Conservation (phyloP, 2,797 vertebrate genomes). For the Fundulus diaphanus region DNA sequence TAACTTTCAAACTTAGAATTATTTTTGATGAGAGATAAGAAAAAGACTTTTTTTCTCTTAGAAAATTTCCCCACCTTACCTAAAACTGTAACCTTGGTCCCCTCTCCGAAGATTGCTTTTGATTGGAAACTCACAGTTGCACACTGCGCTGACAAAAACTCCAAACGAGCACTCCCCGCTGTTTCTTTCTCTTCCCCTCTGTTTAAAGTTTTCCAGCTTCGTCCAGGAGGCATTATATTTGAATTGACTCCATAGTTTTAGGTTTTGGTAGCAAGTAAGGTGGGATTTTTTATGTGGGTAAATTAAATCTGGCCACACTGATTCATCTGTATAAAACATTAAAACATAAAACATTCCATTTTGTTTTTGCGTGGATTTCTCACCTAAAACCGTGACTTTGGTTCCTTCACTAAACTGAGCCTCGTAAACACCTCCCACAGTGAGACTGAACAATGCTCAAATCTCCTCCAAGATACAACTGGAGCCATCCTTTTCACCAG, state of each 20-base stretch:
- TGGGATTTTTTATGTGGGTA: not conserved
- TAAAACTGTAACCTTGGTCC: not conserved
- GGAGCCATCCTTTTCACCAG: not conserved
- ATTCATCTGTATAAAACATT: no score
- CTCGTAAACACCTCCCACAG: not conserved
- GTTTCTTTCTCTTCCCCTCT: no score
- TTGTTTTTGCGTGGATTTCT: not conserved
- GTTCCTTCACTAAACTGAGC: not conserved
- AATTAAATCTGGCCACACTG: not conserved
- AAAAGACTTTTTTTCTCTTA: not conserved
- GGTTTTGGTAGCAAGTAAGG: not conserved
- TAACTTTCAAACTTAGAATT: not conserved
- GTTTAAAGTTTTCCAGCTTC: no score
- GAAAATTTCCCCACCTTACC: not conserved
- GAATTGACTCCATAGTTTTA: no score
- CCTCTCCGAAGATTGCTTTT: not conserved
- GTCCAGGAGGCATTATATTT: no score
- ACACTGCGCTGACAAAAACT: not conserved
- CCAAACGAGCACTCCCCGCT: not conserved
- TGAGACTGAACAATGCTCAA: not conserved
- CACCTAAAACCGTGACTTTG: not conserved
- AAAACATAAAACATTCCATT: no score
- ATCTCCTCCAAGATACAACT: not conserved
- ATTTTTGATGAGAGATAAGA: not conserved
- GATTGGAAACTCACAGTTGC: not conserved